These are phyloP conservation scores for Muntiacus muntjak DNA, from an alignment of 2,113 vertebrate species.

Conservation along the genomic window DNA sequence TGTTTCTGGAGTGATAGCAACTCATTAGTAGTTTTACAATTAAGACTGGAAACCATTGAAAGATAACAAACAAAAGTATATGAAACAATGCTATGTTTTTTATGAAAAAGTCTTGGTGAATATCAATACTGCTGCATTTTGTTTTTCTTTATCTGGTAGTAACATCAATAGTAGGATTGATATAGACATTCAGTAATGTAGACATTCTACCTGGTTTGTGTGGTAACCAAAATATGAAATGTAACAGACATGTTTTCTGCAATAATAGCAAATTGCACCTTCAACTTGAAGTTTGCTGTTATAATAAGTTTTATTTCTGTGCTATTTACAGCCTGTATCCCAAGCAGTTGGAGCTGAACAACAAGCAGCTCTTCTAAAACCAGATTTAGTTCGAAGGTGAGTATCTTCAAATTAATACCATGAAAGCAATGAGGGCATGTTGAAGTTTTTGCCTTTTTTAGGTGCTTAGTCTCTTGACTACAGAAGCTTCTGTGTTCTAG, in stretches of 20 bases:
- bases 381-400: constrained; percentile 68
- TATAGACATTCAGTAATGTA: neutral
- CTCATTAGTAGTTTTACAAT: neutral
- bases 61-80: constrained; percentile 11
- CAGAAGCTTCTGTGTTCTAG: neutral
- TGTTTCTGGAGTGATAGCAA: constrained; percentile 8
- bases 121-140: neutral
- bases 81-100: neutral
- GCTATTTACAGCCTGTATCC: constrained; percentile 45
- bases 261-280: constrained; percentile 20
- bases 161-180: constrained; percentile 16
- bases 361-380: constrained; percentile 57
- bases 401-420: constrained; percentile 39
- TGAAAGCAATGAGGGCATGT: neutral
- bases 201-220: constrained; percentile 9
- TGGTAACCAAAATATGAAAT: constrained; percentile 36
- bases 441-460: neutral
- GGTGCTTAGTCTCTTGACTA: neutral
- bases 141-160: constrained; percentile 5
- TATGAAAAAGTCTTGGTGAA: neutral
- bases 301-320: constrained; percentile 42
- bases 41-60: constrained; percentile 31
- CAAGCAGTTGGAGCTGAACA: constrained; percentile 62
- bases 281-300: constrained; percentile 37
- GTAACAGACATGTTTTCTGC: constrained; percentile 23